These are phyloP conservation scores for Drosophila fulvimacula DNA, from an alignment of 2,888 invertebrate species.

Conservation along the genomic window DNA sequence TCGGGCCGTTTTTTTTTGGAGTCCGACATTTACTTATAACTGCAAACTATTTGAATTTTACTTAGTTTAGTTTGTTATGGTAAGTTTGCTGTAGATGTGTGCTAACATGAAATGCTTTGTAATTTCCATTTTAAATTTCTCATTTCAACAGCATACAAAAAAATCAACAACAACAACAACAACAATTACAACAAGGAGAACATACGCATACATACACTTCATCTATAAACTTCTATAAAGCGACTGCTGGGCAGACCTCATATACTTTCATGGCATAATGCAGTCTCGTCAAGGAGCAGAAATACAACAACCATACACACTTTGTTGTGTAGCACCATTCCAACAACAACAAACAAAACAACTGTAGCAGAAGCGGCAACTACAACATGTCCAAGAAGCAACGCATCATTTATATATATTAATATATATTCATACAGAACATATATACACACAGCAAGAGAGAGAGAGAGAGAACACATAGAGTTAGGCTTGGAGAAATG, in stretches of 20 bases:
- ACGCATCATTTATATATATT: constrained; percentile 40
- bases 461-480: constrained; percentile 9
- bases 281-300: constrained; percentile 41
- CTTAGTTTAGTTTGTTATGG: constrained; percentile 78
- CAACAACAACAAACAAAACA: constrained; percentile 36
- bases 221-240: constrained; percentile 42
- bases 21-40: constrained; percentile 62
- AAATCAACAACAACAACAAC: neutral
- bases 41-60: constrained; percentile 78
- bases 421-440: neutral
- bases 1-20: constrained; percentile 12
- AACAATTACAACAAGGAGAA: neutral
- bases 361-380: constrained; percentile 27
- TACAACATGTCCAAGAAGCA: constrained; percentile 26
- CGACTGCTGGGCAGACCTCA: constrained; percentile 43
- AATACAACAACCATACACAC: constrained; percentile 49
- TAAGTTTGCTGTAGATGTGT: constrained; percentile 33
- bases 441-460: constrained; percentile 12
- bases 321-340: constrained; percentile 72
- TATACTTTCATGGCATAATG: constrained; percentile 52
- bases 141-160: constrained; percentile 2
- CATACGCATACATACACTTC: constrained; percentile 20
- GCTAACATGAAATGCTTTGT: constrained; percentile 3
- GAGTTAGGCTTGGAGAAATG: constrained; percentile 60
- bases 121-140: neutral